A percentile compares a stretch with the other conserved stretches of the same genome.
Evolutionary conservation across 2,888 invertebrate species (phyloP).

Genomic region (Lithodes maja): DNA sequence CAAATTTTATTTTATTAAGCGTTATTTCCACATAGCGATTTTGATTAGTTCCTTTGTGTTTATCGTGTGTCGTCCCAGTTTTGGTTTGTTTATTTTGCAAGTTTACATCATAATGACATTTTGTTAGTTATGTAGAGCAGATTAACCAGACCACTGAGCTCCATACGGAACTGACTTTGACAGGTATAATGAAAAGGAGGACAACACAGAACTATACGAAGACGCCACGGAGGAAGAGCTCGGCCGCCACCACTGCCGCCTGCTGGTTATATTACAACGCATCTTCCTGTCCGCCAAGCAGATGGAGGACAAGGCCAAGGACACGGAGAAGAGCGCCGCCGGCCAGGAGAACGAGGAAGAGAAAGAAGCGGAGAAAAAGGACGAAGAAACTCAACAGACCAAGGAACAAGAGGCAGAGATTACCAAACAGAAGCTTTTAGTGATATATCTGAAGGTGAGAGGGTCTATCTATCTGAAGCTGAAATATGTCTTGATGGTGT

Average conservation of each 20-base stretch:
- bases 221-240: conserved; percentile 27
- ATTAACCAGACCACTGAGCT: too few species aligned
- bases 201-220: not conserved
- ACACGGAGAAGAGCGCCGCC: not conserved
- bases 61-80: too few species aligned
- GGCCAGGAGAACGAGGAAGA: conserved; percentile 14
- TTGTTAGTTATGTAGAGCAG: too few species aligned
- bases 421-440: conserved; percentile 75
- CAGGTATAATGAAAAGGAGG: conserved; percentile 47
- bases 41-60: too few species aligned
- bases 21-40: too few species aligned
- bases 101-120: too few species aligned
- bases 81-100: too few species aligned
- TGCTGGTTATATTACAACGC: conserved; percentile 46
- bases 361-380: conserved; percentile 12
- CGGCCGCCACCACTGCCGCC: conserved; percentile 16
- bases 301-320: conserved; percentile 32
- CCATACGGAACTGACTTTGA: not conserved
- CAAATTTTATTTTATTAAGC: too few species aligned
- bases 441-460: conserved; percentile 82
- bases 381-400: conserved; percentile 44
- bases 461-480: too few species aligned
- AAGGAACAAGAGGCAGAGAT: conserved; percentile 51
- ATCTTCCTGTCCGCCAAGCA: conserved; percentile 47
- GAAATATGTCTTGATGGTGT: too few species aligned